phyloP scores from a whole-genome alignment of 2,113 vertebrate genomes.

The Amphiprion ocellaris region DNA sequence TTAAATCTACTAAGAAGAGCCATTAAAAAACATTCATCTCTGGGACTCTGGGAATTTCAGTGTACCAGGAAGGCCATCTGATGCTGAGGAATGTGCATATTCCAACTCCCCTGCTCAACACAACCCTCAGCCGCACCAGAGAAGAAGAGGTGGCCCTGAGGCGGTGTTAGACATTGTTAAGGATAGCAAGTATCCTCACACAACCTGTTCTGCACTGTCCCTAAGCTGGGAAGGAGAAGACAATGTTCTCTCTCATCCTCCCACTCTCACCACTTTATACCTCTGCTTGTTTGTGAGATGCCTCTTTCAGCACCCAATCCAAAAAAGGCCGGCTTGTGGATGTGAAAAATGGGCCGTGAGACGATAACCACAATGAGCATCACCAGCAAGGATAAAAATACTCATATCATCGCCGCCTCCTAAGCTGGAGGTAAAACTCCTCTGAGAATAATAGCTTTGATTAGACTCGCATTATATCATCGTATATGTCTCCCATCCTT shows the following conservation, averaged over 20 bases:
- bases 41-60: conserved; percentile 34
- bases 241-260: conserved; percentile 81
- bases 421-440: conserved; percentile 57
- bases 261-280: conserved; percentile 77
- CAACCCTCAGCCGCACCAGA: conserved; percentile 58
- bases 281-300: conserved; percentile 73
- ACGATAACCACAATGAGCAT: conserved; percentile 67
- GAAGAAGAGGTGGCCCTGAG: conserved; percentile 64
- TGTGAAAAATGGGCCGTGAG: conserved; percentile 56
- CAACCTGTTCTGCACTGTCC: conserved; percentile 77
- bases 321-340: conserved; percentile 60
- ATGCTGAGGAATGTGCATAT: conserved; percentile 56
- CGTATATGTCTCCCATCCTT: not conserved
- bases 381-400: conserved; percentile 68
- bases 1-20: conserved; percentile 16
- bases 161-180: conserved; percentile 72
- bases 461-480: conserved; percentile 20
- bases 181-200: conserved; percentile 76
- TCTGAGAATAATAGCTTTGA: conserved; percentile 54
- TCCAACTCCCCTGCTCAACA: conserved; percentile 37
- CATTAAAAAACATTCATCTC: conserved; percentile 17
- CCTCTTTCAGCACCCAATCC: conserved; percentile 54
- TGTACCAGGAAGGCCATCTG: conserved; percentile 49
- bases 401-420: conserved; percentile 54
- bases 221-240: conserved; percentile 75